Percentiles rank a stretch among this genome's conserved stretches.
Evolutionary conservation across 2,113 vertebrate genomes (phyloP).

Genomic region (Neolamprologus fasciatus): DNA sequence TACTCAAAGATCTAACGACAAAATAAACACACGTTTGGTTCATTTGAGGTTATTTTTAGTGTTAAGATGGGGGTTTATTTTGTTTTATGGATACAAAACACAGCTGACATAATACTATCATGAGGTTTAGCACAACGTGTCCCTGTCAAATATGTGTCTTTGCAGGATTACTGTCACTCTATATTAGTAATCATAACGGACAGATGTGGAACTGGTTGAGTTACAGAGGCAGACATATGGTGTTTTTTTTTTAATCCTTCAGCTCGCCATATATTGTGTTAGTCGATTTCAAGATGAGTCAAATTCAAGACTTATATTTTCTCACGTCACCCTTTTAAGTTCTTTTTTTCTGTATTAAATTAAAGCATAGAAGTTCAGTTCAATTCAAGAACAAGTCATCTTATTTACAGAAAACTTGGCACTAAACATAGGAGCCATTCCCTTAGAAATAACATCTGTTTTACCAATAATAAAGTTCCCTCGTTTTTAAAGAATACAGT

Average conservation of each 20-base stretch:
- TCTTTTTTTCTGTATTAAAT: not conserved
- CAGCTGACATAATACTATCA: not conserved
- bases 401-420: not conserved
- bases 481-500: not conserved
- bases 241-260: not conserved
- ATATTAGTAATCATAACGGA: not conserved
- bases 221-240: not conserved
- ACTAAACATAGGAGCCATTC: not conserved
- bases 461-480: not conserved
- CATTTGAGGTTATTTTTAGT: not conserved
- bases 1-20: constrained; percentile 3
- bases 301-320: not conserved
- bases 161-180: not conserved
- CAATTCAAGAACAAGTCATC: not conserved
- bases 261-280: not conserved
- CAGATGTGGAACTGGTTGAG: not conserved
- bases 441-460: not conserved
- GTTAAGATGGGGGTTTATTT: not conserved
- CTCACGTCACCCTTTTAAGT: not conserved
- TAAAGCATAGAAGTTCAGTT: not conserved
- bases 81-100: not conserved
- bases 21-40: not conserved
- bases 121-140: not conserved
- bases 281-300: not conserved
- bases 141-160: not conserved